A percentile compares a stretch with the other conserved stretches of the same genome.
Conservation (phyloP, 2,797 vertebrate genomes). For the Lateolabrax maculatus region DNA sequence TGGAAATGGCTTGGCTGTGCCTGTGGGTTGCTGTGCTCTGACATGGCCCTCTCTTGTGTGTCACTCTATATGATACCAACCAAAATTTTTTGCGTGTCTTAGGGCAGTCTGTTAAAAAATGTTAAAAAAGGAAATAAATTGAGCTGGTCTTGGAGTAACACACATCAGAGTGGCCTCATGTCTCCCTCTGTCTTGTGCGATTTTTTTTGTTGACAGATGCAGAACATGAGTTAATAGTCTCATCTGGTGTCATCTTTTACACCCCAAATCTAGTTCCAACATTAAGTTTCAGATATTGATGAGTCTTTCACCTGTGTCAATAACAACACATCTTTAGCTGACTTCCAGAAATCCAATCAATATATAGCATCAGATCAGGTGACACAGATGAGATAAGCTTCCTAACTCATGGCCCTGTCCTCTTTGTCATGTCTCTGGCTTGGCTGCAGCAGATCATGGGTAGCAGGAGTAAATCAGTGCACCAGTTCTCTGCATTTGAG, state of each 20-base stretch:
- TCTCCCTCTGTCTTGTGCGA: conserved; percentile 46
- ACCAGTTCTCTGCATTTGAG: conserved; percentile 46
- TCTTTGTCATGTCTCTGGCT: conserved; percentile 47
- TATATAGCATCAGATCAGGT: conserved; percentile 20
- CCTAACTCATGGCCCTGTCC: conserved; percentile 61
- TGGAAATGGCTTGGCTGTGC: conserved; percentile 74
- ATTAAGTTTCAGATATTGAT: neutral
- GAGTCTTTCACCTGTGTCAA: neutral
- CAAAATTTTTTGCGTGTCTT: neutral
- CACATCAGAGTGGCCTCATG: conserved; percentile 49
- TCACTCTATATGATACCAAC: conserved; percentile 68
- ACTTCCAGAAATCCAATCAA: neutral
- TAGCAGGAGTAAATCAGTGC: conserved; percentile 42
- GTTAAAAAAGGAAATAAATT: no score
- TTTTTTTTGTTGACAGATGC: conserved; percentile 31
- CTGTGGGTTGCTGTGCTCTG: conserved; percentile 64
- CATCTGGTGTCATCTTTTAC: conserved; percentile 54
- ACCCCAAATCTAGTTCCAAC: neutral
- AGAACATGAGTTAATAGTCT: conserved; percentile 67
- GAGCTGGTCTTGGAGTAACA: conserved; percentile 69
- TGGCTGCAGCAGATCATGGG: conserved; percentile 59
- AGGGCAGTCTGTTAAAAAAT: neutral
- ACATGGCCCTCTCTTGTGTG: conserved; percentile 69
- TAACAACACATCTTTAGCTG: neutral
- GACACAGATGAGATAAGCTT: conserved; percentile 62